A percentile compares a stretch with the other conserved stretches of the same genome.
Evolutionary conservation across 2,888 invertebrate genomes (phyloP).

Genomic region (Thecophora atra): DNA sequence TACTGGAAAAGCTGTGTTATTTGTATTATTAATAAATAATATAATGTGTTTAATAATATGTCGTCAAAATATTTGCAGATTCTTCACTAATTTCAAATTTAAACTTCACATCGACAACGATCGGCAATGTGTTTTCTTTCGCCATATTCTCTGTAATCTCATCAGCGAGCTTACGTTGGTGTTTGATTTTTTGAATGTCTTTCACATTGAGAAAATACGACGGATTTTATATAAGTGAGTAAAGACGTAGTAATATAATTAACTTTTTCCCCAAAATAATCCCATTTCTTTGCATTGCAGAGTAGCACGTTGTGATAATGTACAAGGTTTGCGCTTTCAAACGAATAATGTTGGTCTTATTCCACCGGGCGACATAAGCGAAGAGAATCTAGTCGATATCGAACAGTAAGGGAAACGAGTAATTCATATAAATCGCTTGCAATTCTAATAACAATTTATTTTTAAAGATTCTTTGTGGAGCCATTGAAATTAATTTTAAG

Average conservation of each 20-base stretch:
- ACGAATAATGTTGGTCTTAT: conserved; percentile 61
- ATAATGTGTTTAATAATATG: too few species aligned
- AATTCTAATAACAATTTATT: background rate
- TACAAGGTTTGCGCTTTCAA: conserved; percentile 61
- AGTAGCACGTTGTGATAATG: conserved; percentile 62
- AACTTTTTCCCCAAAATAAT: background rate
- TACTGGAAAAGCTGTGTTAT: too few species aligned
- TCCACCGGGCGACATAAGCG: conserved; percentile 58
- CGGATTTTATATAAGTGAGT: conserved; percentile 62
- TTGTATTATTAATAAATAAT: too few species aligned
- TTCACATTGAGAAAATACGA: conserved; percentile 63
- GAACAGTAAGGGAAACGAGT: conserved; percentile 65
- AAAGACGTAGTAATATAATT: background rate
- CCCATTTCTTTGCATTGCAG: conserved; percentile 44
- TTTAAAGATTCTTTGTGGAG: conserved; percentile 60
- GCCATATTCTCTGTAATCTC: conserved; percentile 59
- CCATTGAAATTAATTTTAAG: conserved; percentile 62
- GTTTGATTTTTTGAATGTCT: conserved; percentile 62
- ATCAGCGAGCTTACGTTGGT: conserved; percentile 61
- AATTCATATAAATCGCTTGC: too few species aligned
- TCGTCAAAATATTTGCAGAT: conserved; percentile 53
- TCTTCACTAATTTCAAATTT: conserved; percentile 64
- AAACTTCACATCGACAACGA: conserved; percentile 61
- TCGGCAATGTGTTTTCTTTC: conserved; percentile 62
- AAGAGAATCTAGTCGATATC: conserved; percentile 60